Base-by-base conservation (phyloP, 2,888 invertebrate species). In the Dasypolia templi region DNA sequence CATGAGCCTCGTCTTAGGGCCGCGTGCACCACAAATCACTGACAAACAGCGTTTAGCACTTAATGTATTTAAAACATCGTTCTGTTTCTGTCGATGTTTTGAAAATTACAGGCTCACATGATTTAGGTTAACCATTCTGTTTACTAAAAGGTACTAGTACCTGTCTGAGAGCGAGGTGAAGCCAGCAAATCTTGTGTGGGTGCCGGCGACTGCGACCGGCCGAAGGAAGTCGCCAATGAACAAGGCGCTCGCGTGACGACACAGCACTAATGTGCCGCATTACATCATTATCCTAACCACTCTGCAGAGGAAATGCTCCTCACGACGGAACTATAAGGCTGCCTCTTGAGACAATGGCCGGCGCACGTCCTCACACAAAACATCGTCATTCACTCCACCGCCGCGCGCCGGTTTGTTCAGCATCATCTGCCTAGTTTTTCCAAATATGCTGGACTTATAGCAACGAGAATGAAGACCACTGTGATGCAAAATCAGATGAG, bases 161-260 rank as follows among this genome's bases (percentile, higher is more conserved):
- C 77, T 63, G 14, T 2, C 14, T 53, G 51, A 49, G 46, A 46
- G 35, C 42, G 17, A 77, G 46, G n/a, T 55, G 51, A 51, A 58
- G 53, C 49, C n/a, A 61, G 29, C 53, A 22, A 29, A 53, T 17
- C 6, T 22, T 39, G 81, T 70, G 86, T 84, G 81, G 80, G 86
- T 56, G 83, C 59, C 72, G 66, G 71, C 76, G 71, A 73, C 64
- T 58, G 71, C 56, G 64, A 64, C 59, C 53, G 29, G 32, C 67
- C 84, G 77, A 64, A 87, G 90, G 91, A 91, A 87, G 88, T 88
- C 81, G 81, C 81, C 89, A 91, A 91, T 91, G 87, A 88, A 75
- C 79, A 78, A 73, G 61, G 63, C 71, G 65, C 82, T 83, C 80
- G 84, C 82, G 79, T 81, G 68, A 83, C 81, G 72, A 80, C 77